Percentiles rank a stretch among this genome's conserved stretches.
Evolutionary conservation across 2,888 invertebrate genomes (phyloP).

Genomic region (Rhaphigaster nebulosa): DNA sequence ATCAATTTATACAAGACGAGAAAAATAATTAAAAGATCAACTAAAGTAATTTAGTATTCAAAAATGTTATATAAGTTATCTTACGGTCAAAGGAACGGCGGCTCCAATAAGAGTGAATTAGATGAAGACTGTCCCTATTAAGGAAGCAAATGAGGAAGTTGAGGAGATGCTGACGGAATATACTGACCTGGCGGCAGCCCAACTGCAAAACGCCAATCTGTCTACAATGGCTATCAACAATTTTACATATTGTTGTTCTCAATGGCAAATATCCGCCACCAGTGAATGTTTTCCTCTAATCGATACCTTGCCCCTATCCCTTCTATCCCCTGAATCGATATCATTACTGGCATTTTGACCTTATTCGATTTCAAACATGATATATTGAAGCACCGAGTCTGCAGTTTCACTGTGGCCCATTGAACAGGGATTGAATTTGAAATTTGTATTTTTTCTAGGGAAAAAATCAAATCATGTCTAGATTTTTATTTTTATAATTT

Average conservation of each 20-base stretch:
- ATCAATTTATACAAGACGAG: background rate
- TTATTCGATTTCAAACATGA: too few species aligned
- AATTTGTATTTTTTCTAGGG: too few species aligned
- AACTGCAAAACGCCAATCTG: background rate
- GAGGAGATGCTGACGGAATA: background rate
- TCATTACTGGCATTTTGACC: too few species aligned
- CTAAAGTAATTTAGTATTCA: background rate
- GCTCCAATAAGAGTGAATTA: background rate
- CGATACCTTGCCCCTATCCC: too few species aligned
- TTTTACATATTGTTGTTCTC: background rate
- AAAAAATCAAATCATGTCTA: too few species aligned
- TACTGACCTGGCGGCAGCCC: background rate
- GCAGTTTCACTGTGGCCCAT: too few species aligned
- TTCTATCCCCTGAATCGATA: too few species aligned
- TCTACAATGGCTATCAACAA: background rate
- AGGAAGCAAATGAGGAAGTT: slow-evolving; percentile 6
- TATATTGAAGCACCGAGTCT: too few species aligned
- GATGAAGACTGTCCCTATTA: slow-evolving; percentile 23
- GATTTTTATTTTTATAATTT: too few species aligned
- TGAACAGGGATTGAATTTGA: too few species aligned
- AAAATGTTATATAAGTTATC: background rate
- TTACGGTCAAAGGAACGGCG: background rate
- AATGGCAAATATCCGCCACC: background rate
- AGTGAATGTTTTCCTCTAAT: too few species aligned
- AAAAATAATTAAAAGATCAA: background rate